Base-by-base conservation (phyloP, 2,888 invertebrate genomes). In the Cryptosula pallasiana region DNA sequence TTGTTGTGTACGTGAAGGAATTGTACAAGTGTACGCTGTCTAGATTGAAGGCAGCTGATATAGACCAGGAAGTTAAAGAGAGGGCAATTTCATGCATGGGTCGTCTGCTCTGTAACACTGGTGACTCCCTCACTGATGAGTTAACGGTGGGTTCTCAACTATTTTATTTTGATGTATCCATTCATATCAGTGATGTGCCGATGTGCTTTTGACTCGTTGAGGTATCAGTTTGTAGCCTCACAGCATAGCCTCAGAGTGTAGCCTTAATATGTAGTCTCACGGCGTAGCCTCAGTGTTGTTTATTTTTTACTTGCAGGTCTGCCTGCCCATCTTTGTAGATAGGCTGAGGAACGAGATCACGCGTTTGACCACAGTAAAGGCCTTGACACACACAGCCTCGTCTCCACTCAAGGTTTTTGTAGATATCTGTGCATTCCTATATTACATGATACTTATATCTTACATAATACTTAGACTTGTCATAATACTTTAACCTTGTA, bases 51-150 rank as follows among this genome's bases (percentile, higher is more conserved):
- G 94, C 97, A 36, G 92, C 96, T 0, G 98, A 99, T 83, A 95
- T 98, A 81, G 99, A 99, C 87, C 98, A 99, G 84, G 99, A 99
- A 86, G 98, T 99, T 0, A 98, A 99, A 85, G 99, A 99, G 83
- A 89, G 95, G 32, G 96, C 99, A 13, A 98, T 99, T 75, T 92
- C 95, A 0, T 95, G 97, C 79, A 94, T 95, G 91, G 95, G 96
- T 20, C 94, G 96, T 85, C 91, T 97, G 71, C 89, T 98, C 70
- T 92, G 93, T 74, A 93, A 94, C 84, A 90, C 97, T 77, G 96
- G 95, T 0, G 95, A 96, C 84, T 89, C 90, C 77, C 85, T 96
- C 71, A 77, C 88, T 85, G 83, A 87, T 71, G 94, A 96, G 83
- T 87, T 97, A 72, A 9, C 63, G 63, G 63, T 63, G n/a, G 9